These are phyloP conservation scores for Isurus oxyrinchus DNA, from an alignment of 2,113 vertebrate genomes.

Conservation along the genomic window DNA sequence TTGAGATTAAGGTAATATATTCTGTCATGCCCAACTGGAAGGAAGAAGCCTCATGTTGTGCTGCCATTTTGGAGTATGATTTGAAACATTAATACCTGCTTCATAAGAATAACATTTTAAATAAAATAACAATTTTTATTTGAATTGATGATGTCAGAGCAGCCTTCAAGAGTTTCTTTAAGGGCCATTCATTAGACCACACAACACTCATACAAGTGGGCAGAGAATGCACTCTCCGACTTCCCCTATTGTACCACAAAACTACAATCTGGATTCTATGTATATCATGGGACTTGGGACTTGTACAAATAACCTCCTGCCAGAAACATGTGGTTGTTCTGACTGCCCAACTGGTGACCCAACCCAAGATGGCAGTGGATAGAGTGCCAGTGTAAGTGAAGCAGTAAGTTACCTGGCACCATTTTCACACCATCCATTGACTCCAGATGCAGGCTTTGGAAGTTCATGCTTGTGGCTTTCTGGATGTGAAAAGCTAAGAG, in stretches of 20 bases:
- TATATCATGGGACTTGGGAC: too few relatives aligned
- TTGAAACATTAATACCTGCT: neutral
- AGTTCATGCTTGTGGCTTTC: neutral
- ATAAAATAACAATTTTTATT: neutral
- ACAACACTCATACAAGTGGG: neutral
- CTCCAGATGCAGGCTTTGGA: neutral
- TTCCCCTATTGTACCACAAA: neutral
- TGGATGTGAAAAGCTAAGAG: neutral
- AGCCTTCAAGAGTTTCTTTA: neutral
- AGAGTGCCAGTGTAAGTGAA: neutral
- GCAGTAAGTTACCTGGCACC: neutral
- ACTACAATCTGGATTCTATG: neutral
- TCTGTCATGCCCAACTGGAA: neutral
- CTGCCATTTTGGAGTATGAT: neutral
- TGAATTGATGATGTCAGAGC: neutral
- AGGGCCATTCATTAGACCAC: neutral
- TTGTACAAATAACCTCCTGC: neutral
- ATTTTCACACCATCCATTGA: neutral
- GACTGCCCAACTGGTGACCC: neutral
- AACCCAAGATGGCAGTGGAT: neutral
- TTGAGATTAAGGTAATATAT: neutral
- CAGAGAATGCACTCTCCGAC: neutral
- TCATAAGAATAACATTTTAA: neutral
- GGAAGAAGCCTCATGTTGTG: neutral
- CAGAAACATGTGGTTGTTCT: neutral